phyloP scores from a whole-genome alignment of 2,888 invertebrate genomes.

The Bruchidius siliquastri region DNA sequence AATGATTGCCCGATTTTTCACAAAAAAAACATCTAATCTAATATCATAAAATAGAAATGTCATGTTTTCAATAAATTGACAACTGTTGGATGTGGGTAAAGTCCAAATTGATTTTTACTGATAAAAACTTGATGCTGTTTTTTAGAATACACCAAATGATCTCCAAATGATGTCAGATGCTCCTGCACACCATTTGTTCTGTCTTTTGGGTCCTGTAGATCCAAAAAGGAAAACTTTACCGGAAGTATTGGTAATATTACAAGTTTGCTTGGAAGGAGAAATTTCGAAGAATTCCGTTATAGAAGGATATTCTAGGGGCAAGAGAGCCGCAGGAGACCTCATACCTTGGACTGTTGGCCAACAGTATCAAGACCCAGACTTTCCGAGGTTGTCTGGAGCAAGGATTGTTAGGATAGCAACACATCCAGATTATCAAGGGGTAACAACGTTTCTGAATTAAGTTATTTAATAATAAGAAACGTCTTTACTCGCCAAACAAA shows the following conservation, averaged over 20 bases:
- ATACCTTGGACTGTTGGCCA: constrained; percentile 99
- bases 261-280: constrained; percentile 70
- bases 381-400: constrained; percentile 84
- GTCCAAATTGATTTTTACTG: background rate
- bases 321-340: constrained; percentile 90
- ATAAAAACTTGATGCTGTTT: constrained; percentile 12
- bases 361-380: constrained; percentile 91
- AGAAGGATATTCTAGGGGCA: constrained; percentile 78
- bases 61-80: background rate
- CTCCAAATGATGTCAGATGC: constrained; percentile 98
- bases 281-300: constrained; percentile 67
- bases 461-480: background rate
- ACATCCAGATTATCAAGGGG: constrained; percentile 93
- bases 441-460: constrained; percentile 42
- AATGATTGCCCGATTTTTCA: no score
- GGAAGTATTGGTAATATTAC: constrained; percentile 89
- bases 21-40: no score
- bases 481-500: no score
- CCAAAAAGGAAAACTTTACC: constrained; percentile 70
- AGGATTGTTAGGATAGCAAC: constrained; percentile 95
- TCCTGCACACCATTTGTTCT: constrained; percentile 96
- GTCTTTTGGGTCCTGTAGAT: constrained; percentile 82
- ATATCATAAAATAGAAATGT: no score
- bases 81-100: background rate
- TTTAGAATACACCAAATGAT: constrained; percentile 94